Evolutionary conservation across 1,140 invertebrate genomes (phyloP).

Genomic region (Tigriopus japonicus): DNA sequence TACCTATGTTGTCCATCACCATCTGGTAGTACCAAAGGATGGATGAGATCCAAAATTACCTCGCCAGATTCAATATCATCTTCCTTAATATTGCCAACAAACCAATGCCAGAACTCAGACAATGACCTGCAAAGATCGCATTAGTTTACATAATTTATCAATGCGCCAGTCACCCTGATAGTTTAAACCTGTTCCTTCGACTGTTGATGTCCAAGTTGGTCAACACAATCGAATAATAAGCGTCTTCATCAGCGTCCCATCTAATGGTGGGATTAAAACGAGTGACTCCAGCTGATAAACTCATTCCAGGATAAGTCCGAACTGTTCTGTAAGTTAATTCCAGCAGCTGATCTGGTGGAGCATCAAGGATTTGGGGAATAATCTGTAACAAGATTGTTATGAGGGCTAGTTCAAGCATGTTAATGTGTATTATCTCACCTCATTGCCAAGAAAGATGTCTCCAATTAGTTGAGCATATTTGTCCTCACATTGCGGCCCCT

Average conservation of each 20-base stretch:
- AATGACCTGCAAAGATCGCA: background rate
- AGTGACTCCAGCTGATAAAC: slow-evolving; percentile 4
- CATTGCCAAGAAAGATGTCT: slow-evolving; percentile 12
- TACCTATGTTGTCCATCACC: slow-evolving; percentile 10
- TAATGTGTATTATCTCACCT: background rate
- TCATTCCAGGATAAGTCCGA: slow-evolving; percentile 7
- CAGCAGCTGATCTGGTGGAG: slow-evolving; percentile 1
- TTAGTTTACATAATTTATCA: background rate
- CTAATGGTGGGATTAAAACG: background rate
- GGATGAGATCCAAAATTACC: slow-evolving; percentile 8
- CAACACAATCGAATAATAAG: background rate
- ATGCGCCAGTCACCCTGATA: too few relatives aligned
- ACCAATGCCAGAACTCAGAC: slow-evolving; percentile 13
- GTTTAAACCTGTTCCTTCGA: background rate
- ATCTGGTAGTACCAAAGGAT: slow-evolving; percentile 4
- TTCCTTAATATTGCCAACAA: slow-evolving; percentile 3
- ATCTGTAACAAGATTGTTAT: background rate
- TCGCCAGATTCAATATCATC: slow-evolving; percentile 7
- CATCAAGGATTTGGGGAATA: slow-evolving; percentile 3
- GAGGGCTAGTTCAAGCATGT: too few relatives aligned
- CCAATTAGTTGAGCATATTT: slow-evolving; percentile 1
- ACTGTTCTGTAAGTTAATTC: slow-evolving; percentile 6
- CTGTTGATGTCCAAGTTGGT: background rate
- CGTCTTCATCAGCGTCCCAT: background rate
- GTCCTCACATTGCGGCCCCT: background rate